phyloP scores from a whole-genome alignment of 2,888 invertebrate species.

The Sarcophaga carnaria region DNA sequence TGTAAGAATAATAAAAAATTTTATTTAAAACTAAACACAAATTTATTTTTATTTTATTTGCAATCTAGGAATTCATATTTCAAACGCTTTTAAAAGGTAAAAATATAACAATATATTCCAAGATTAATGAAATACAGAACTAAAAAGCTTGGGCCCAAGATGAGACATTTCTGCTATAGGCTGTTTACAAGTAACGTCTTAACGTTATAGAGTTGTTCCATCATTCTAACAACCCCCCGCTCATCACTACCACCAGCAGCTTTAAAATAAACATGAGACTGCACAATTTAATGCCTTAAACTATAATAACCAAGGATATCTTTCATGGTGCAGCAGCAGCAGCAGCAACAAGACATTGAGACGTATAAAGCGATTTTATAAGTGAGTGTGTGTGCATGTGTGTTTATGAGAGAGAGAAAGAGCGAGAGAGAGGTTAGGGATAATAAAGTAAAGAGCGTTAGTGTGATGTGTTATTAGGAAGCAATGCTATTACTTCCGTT shows the following conservation, averaged over 20 bases:
- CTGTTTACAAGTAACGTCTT: conserved; percentile 21
- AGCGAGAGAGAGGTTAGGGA: no score
- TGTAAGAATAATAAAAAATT: no score
- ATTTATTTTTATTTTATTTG: no score
- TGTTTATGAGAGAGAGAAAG: background rate
- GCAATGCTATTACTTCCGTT: conserved; percentile 62
- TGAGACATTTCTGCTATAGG: conserved; percentile 24
- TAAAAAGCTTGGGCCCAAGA: background rate
- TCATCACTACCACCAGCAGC: background rate
- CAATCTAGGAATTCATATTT: no score
- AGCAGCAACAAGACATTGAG: background rate
- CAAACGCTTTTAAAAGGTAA: no score
- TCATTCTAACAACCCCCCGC: background rate
- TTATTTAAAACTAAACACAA: no score
- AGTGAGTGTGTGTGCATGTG: conserved; percentile 8
- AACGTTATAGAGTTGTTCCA: background rate
- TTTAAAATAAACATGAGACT: conserved; percentile 41
- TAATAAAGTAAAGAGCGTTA: background rate
- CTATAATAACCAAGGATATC: conserved; percentile 28
- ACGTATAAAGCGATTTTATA: background rate
- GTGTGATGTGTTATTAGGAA: conserved; percentile 59
- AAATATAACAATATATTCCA: no score
- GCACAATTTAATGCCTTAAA: conserved; percentile 33
- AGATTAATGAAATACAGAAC: background rate
- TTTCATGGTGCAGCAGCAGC: conserved; percentile 37